Conservation (phyloP, 30 jellyfish, hydroid and myxozoan genomes). For the Calvadosia cruxmelitensis region DNA sequence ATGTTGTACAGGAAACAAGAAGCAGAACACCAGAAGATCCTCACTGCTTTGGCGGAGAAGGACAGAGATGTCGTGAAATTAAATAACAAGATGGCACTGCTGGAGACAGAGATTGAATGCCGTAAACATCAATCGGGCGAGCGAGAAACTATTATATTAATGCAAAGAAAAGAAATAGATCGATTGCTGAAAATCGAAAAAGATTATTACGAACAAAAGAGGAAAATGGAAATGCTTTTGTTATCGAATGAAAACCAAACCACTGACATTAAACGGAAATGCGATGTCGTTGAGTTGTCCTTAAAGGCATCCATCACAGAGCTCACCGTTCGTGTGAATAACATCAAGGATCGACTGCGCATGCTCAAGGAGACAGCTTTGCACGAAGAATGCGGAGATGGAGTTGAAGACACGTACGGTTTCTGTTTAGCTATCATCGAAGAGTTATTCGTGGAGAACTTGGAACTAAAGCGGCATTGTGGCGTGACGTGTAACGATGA, state of each 20-base stretch:
- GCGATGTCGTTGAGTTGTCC: background rate
- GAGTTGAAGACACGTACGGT: background rate
- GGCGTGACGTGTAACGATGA: no score
- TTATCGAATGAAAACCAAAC: background rate
- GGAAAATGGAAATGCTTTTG: no score
- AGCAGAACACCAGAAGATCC: no score
- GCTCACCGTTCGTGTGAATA: background rate
- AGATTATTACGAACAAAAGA: background rate
- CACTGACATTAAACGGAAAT: no score
- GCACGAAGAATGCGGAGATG: background rate
- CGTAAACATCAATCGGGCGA: no score
- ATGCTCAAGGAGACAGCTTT: background rate
- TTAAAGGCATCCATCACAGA: no score
- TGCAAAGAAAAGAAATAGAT: background rate
- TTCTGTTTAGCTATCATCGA: background rate
- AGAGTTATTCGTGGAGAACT: background rate
- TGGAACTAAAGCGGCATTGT: background rate
- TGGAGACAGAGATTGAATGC: no score
- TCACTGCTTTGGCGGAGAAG: no score
- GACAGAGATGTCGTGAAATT: no score
- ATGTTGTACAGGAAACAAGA: background rate
- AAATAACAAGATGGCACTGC: background rate
- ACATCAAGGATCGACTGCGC: background rate
- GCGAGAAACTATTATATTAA: background rate
- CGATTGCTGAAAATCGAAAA: background rate